phyloP scores from a whole-genome alignment of 1,140 invertebrate genomes.

The Drosophila lacertosa region DNA sequence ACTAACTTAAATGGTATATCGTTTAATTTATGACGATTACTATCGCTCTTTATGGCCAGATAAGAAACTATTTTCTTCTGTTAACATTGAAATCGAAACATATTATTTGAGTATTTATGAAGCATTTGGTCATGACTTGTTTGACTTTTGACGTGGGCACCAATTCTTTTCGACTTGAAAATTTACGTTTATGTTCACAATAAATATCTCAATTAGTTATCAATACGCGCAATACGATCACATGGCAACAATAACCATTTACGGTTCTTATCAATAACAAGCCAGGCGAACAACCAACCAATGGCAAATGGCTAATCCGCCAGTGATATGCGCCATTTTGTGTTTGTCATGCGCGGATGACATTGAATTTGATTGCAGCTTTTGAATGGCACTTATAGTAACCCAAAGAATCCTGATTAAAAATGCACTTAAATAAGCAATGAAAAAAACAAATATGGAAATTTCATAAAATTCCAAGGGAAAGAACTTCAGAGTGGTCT shows the following conservation, averaged over 20 bases:
- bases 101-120: not conserved
- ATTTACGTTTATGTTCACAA: conserved; percentile 13
- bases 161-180: not conserved
- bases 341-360: not conserved
- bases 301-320: conserved; percentile 24
- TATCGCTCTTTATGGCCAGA: conserved; percentile 7
- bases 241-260: conserved; percentile 25
- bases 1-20: not conserved
- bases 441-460: not conserved
- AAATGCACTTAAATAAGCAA: not conserved
- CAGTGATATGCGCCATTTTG: conserved; percentile 33
- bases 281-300: conserved; percentile 17
- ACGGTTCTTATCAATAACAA: no score
- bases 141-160: not conserved
- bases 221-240: conserved; percentile 14
- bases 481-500: not conserved
- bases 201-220: conserved; percentile 37
- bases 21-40: conserved; percentile 2
- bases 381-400: not conserved
- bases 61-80: conserved; percentile 13
- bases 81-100: not conserved
- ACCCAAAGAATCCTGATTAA: not conserved
- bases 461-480: not conserved
- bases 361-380: not conserved
- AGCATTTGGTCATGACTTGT: not conserved